Evolutionary conservation across 2,113 vertebrate species (phyloP).

Genomic region (Willisornis vidua): DNA sequence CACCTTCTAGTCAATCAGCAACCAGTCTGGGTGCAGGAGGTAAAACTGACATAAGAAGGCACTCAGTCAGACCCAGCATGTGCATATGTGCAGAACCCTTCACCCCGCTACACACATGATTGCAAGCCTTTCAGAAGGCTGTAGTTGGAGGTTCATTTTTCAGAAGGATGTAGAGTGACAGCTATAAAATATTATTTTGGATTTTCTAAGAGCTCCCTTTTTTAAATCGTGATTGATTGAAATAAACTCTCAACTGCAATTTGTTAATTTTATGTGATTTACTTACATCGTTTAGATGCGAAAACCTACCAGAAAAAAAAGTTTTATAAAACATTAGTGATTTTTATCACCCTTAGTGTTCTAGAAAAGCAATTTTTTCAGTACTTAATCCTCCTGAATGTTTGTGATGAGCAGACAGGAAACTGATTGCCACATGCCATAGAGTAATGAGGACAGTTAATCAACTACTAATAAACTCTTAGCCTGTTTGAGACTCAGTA

Average conservation of each 20-base stretch:
- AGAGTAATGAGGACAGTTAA: not conserved
- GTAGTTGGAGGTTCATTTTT: not conserved
- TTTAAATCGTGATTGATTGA: constrained; percentile 23
- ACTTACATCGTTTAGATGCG: not conserved
- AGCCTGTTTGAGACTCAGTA: not conserved
- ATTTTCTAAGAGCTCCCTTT: not conserved
- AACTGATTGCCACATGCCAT: constrained; percentile 1
- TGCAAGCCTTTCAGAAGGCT: not conserved
- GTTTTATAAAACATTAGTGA: not conserved
- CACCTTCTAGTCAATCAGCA: not conserved
- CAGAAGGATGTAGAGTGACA: not conserved
- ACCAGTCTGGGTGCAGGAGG: not conserved
- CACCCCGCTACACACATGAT: fast-evolving
- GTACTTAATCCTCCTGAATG: not conserved
- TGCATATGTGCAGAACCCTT: not conserved
- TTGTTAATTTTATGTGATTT: constrained; percentile 20
- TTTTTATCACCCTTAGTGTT: not conserved
- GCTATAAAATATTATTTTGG: not conserved
- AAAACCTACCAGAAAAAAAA: not conserved
- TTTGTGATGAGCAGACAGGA: not conserved
- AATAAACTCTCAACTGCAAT: constrained; percentile 24
- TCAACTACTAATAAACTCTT: not conserved
- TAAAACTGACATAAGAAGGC: not conserved
- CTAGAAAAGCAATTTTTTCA: not conserved
- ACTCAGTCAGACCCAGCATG: not conserved